Conservation (phyloP, 2,113 vertebrate species). For the Electrona antarctica region DNA sequence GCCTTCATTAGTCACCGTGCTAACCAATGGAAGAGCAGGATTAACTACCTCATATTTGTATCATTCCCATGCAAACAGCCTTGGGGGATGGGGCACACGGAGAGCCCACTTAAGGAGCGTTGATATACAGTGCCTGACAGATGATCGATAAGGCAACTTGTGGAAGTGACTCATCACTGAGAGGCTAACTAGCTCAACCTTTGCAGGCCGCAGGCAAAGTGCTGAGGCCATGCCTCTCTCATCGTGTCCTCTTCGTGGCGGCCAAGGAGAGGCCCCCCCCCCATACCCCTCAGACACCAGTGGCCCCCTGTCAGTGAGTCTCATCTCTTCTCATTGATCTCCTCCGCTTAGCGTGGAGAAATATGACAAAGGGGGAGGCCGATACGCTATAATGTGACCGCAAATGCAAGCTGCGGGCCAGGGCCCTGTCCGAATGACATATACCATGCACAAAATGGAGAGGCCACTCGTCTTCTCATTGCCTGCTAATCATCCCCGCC, state of each 20-base stretch:
- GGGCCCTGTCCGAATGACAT: slow-evolving; percentile 47
- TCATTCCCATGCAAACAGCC: slow-evolving; percentile 50
- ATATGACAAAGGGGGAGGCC: slow-evolving; percentile 59
- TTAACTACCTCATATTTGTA: slow-evolving; percentile 17
- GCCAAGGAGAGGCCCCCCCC: slow-evolving; percentile 22
- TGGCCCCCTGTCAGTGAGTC: slow-evolving; percentile 46
- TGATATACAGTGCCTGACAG: slow-evolving; percentile 27
- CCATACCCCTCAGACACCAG: slow-evolving; percentile 40
- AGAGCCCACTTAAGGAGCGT: slow-evolving; percentile 43
- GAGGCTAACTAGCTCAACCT: slow-evolving; percentile 6
- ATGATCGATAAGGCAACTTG: slow-evolving; percentile 55
- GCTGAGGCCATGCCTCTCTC: slow-evolving; percentile 45
- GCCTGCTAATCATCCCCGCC: slow-evolving; percentile 50
- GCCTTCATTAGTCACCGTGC: slow-evolving; percentile 24
- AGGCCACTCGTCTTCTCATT: slow-evolving; percentile 51
- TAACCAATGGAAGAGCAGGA: slow-evolving; percentile 22
- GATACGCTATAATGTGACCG: slow-evolving; percentile 64
- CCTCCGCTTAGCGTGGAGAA: slow-evolving; percentile 43
- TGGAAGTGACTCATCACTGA: slow-evolving; percentile 62
- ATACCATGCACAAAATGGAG: slow-evolving; percentile 44
- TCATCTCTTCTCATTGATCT: slow-evolving; percentile 66
- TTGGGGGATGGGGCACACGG: slow-evolving; percentile 5
- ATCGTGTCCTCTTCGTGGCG: neutral
- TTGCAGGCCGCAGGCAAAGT: slow-evolving; percentile 41
- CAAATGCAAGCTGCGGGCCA: slow-evolving; percentile 48